Evolutionary conservation across 2,888 invertebrate species (phyloP), one percentile per base, ranked within the genome.

Genomic region (Balanococcus diminutus): DNA sequence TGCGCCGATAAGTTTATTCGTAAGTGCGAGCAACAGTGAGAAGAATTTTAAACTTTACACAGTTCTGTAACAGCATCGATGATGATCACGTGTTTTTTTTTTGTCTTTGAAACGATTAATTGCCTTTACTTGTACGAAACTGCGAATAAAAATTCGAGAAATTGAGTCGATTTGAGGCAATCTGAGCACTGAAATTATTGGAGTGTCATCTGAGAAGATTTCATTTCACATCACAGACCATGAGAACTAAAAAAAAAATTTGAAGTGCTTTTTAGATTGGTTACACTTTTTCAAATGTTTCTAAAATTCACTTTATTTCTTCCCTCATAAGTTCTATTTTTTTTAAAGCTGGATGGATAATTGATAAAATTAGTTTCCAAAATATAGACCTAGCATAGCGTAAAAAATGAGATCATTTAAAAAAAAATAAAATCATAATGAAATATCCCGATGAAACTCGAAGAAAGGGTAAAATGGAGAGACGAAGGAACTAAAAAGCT

Each of bases 351-450:
- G 1, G 5, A n/a, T 46, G n/a, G n/a, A n/a, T n/a, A n/a, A 46
- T 46, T 56, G 56, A 56, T 8, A 56, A 67, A 28, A 67, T 31
- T 31, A 16, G 19, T 67, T 67, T 61, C 67, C 14, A 28, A 67
- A 19, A 67, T 28, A 67, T 28, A 67, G 25, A 67, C 16, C 16
- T 67, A 67, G 0, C 16, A 28, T 28, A 36, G 36, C 11, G 28
- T n/a, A 19, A 36, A 79, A 79, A 79, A 79, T 79, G 16, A 32
- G 32, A 19, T 9, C 19, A 36, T 36, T 36, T 79, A 9, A 14
- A 16, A 3, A 56, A 79, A 67, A 72, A 72, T 61, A 79, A 79
- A 79, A 79, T 79, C 36, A 36, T 79, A 79, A 79, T 79, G 75
- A 79, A 79, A 79, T 36, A 36, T 36, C 36, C 25, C 36, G 75